phyloP scores from a whole-genome alignment of 1,140 invertebrate species.

The Rhopalosiphum padi region DNA sequence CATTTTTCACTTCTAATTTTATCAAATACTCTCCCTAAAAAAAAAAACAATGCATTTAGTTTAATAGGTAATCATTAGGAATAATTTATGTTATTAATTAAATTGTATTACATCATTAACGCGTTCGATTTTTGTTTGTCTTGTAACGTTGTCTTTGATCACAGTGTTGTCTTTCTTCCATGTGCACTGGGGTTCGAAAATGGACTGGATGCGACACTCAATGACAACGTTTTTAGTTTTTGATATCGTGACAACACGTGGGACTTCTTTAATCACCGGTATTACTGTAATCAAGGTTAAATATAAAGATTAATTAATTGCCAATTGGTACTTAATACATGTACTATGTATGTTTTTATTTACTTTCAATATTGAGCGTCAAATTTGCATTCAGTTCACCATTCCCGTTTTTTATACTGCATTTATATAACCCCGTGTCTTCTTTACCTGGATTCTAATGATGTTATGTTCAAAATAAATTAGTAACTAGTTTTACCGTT shows the following conservation, averaged over 20 bases:
- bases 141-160: constrained; percentile 77
- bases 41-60: constrained; percentile 53
- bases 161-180: constrained; percentile 87
- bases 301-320: neutral
- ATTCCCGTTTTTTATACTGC: constrained; percentile 93
- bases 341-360: constrained; percentile 63
- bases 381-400: constrained; percentile 97
- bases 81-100: neutral
- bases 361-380: constrained; percentile 97
- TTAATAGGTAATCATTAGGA: neutral
- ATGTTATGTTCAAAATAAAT: neutral
- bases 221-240: constrained; percentile 90
- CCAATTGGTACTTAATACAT: neutral
- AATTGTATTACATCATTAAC: constrained; percentile 73
- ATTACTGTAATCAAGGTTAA: constrained; percentile 74
- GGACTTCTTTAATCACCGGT: constrained; percentile 91
- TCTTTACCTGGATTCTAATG: constrained; percentile 84
- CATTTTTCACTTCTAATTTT: constrained; percentile 85
- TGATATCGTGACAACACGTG: constrained; percentile 86
- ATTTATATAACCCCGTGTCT: constrained; percentile 97
- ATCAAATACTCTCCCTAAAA: constrained; percentile 82
- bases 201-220: constrained; percentile 87
- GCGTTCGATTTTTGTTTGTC: constrained; percentile 78
- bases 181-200: constrained; percentile 85
- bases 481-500: neutral